A percentile compares a stretch with the other conserved stretches of the same genome.
Conservation (phyloP, 2,797 vertebrate genomes). For the Anguilla marmorata region DNA sequence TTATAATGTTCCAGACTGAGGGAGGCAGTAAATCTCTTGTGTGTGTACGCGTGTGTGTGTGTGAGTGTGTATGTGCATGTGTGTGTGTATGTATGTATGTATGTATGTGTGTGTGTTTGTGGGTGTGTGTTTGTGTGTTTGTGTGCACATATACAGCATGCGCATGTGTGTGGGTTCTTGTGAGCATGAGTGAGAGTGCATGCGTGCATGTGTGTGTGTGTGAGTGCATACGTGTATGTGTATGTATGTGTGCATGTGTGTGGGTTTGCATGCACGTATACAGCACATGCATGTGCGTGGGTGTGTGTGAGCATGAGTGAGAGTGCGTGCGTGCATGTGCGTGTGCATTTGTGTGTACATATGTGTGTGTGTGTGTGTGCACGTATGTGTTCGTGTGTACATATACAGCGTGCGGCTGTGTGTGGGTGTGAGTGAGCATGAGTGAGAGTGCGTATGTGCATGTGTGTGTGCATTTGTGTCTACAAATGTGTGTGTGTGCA, state of each 20-base stretch:
- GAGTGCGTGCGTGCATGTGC: conserved; percentile 22
- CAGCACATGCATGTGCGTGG: conserved; percentile 39
- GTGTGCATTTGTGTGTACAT: not conserved
- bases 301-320: not conserved
- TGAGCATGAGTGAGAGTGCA: conserved; percentile 41
- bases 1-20: not conserved
- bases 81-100: not conserved
- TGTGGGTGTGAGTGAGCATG: conserved; percentile 40
- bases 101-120: not conserved
- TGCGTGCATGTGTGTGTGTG: conserved; percentile 11
- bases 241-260: conserved; percentile 23
- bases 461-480: conserved; percentile 40
- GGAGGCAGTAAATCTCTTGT: conserved; percentile 9
- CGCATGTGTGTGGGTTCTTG: not conserved
- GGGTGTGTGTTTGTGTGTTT: not conserved
- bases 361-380: conserved; percentile 2
- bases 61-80: too few species aligned
- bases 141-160: not conserved
- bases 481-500: conserved; percentile 61
- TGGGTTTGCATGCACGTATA: conserved; percentile 23
- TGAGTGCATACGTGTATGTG: conserved; percentile 11
- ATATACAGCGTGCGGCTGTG: conserved; percentile 27
- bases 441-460: conserved; percentile 16
- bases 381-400: not conserved
- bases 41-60: not conserved